Evolutionary conservation across 2,113 vertebrate species (phyloP).

Genomic region (Periophthalmodon schlosseri): DNA sequence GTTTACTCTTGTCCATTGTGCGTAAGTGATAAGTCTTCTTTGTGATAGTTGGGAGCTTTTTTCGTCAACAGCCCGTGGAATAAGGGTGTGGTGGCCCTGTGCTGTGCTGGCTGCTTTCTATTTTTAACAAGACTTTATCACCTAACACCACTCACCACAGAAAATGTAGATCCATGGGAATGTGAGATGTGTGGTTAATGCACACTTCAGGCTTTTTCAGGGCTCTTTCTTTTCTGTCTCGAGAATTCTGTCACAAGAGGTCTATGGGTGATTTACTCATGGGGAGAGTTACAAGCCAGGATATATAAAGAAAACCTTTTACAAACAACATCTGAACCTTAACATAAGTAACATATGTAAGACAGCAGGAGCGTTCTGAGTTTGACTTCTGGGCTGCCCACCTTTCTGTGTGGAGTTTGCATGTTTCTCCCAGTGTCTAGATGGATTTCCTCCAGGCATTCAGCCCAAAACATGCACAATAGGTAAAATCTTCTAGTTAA

Average conservation of each 20-base stretch:
- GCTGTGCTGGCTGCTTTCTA: not conserved
- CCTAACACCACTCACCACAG: constrained; percentile 19
- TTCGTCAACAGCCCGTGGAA: not conserved
- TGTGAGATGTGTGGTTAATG: constrained; percentile 41
- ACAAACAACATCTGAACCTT: no score
- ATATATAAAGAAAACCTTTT: not conserved
- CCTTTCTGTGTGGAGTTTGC: no score
- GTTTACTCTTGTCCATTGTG: not conserved
- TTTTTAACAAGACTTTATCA: constrained; percentile 2
- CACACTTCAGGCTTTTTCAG: constrained; percentile 36
- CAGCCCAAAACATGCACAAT: no score
- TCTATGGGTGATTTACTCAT: not conserved
- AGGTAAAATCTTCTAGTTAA: no score
- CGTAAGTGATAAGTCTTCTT: not conserved
- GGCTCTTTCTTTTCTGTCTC: not conserved
- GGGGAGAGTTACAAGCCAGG: not conserved
- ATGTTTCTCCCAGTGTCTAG: no score
- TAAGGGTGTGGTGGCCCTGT: constrained; percentile 8
- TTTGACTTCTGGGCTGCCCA: no score
- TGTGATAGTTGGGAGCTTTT: not conserved
- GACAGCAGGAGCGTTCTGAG: no score
- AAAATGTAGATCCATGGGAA: constrained; percentile 30
- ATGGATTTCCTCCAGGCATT: no score
- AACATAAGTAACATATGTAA: no score
- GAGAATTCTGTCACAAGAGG: not conserved